Base-by-base conservation (phyloP, 92 coral and sea anemone species). In the Plumapathes pennacea region DNA sequence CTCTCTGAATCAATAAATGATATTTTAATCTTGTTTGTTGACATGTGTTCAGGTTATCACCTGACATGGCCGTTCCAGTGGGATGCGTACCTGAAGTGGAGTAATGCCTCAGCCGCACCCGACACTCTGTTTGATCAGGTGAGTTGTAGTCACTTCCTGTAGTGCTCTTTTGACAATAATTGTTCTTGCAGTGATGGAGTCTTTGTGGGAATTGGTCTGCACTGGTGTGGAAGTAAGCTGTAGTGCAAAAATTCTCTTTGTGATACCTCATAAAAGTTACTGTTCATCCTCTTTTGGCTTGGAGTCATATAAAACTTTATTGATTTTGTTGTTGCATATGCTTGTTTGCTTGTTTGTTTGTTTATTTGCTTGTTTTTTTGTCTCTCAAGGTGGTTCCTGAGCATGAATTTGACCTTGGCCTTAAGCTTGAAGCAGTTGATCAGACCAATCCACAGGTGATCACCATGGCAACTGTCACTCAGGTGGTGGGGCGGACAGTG, bases 371-470 rank as follows among this genome's bases (percentile, higher is more conserved):
- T 0, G 3, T 33, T 33, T 13, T 31, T 11, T 25, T 2, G 18
- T 60, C 10, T 30, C 17, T 25, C 9, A 18, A 85, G 94, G 67
- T 34, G 5, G 65, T 75, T 13, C 84, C 88, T 25, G 36, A 74
- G 11, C 81, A 70, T 50, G 76, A 37, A 36, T 88, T 88, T 58
- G 90, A 83, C 2, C 37, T 62, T 14, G 81, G 77, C 7, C 50
- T 72, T 44, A 88, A 88, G 73, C 79, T 88, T 21, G 96, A 88
- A 41, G 96, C 96, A 5, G 90, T 83, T 25, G 86, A 88, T 66
- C 96, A 88, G 38, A 88, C 86, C 21, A 71, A 83, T 10, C 83
- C 86, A 14, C 53, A 78, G 14, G 57, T 77, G 27, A 68, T 88
- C 26, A 88, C 86, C 7, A 90, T 83, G 2, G 96, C 83, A 4